Conservation (phyloP, 2,113 vertebrate genomes). For the Arvicanthis niloticus region DNA sequence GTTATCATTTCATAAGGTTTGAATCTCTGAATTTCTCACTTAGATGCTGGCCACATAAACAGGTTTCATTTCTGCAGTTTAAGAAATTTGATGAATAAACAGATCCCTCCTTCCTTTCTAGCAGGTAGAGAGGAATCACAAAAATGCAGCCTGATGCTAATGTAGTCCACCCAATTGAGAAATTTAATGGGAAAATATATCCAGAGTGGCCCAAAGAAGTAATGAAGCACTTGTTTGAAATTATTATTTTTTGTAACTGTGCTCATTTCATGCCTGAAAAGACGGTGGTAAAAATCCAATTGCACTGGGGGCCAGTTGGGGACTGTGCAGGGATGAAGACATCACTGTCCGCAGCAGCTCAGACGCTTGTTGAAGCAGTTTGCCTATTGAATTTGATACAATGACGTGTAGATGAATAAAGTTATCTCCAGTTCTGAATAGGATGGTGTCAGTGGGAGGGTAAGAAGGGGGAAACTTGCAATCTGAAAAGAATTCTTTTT, state of each 20-base stretch:
- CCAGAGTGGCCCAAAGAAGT: conserved; percentile 62
- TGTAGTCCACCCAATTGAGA: conserved; percentile 57
- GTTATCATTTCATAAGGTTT: conserved; percentile 20
- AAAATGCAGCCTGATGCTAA: conserved; percentile 56
- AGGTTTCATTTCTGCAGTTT: conserved; percentile 33
- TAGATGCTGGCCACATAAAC: conserved; percentile 49
- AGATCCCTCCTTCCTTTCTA: conserved; percentile 52
- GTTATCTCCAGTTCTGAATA: conserved; percentile 98
- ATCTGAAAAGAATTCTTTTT: conserved; percentile 93
- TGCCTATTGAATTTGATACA: conserved; percentile 99
- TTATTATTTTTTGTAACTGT: conserved; percentile 82
- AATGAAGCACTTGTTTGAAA: conserved; percentile 81
- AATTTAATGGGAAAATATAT: conserved; percentile 69
- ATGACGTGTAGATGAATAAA: conserved; percentile 99
- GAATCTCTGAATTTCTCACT: not conserved
- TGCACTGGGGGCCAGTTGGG: conserved; percentile 54
- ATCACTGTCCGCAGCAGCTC: conserved; percentile 92
- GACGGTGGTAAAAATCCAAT: conserved; percentile 83
- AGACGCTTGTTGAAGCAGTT: conserved; percentile 93
- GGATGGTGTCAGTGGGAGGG: conserved; percentile 98
- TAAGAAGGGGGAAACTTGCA: conserved; percentile 92
- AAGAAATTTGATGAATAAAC: conserved; percentile 67
- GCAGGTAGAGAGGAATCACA: conserved; percentile 63
- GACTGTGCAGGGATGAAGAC: conserved; percentile 90
- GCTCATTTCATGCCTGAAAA: conserved; percentile 86